Conservation (phyloP, 2,113 vertebrate genomes). For the Copsychus sechellarum region DNA sequence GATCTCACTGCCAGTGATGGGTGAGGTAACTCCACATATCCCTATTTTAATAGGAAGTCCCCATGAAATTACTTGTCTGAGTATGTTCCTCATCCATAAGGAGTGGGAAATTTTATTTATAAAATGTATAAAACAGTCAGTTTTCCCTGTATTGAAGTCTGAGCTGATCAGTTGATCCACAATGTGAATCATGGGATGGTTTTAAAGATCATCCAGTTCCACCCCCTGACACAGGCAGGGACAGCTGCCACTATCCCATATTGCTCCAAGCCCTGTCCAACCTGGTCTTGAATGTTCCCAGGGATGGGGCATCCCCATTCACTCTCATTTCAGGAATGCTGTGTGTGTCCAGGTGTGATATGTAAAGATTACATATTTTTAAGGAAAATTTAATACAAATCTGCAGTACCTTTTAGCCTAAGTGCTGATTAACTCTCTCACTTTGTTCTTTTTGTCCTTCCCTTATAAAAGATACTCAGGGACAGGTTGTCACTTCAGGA, state of each 20-base stretch:
- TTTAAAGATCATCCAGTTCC: background rate
- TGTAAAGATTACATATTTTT: background rate
- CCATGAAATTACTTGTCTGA: background rate
- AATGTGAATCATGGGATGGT: background rate
- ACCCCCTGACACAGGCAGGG: background rate
- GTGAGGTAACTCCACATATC: background rate
- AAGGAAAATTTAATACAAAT: background rate
- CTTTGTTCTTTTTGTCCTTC: background rate
- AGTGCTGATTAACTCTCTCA: background rate
- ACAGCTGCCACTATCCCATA: background rate
- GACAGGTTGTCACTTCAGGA: fast-evolving
- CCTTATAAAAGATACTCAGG: background rate
- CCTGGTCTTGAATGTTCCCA: background rate
- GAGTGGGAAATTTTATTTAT: background rate
- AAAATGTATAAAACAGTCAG: background rate
- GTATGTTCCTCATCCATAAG: background rate
- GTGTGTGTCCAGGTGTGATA: background rate
- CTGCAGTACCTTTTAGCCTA: background rate
- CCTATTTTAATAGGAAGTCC: background rate
- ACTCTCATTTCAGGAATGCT: background rate
- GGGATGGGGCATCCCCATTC: background rate
- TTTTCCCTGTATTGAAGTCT: background rate
- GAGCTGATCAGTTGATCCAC: background rate
- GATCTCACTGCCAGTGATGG: background rate
- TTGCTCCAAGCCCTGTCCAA: background rate